These are phyloP conservation scores for Pogonophryne albipinna DNA, from an alignment of 2,797 vertebrate species.

Conservation along the genomic window DNA sequence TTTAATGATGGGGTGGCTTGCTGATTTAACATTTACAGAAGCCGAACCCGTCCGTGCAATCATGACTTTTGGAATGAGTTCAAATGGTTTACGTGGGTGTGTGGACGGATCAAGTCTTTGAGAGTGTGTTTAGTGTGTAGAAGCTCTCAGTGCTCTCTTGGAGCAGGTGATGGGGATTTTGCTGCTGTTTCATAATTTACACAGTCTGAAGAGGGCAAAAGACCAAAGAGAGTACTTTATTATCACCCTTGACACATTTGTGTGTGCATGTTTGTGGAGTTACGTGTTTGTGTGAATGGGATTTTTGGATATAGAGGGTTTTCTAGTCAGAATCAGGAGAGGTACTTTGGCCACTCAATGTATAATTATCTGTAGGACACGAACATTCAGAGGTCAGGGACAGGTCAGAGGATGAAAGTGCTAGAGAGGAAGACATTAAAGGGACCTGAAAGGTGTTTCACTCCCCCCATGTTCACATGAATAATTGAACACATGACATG, in stretches of 20 bases:
- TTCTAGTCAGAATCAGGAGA: conserved; percentile 13
- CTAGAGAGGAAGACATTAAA: neutral
- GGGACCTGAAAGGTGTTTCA: conserved; percentile 1
- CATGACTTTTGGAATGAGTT: conserved; percentile 51
- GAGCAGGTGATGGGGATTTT: conserved; percentile 37
- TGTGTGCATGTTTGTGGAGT: neutral
- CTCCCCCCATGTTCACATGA: conserved; percentile 13
- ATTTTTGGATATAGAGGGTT: conserved; percentile 8
- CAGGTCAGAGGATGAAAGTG: conserved; percentile 21
- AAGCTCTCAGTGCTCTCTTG: conserved; percentile 25
- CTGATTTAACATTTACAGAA: conserved; percentile 54
- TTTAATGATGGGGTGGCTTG: conserved; percentile 25
- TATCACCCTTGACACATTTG: conserved; percentile 3
- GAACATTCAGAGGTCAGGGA: neutral
- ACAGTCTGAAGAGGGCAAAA: conserved; percentile 26
- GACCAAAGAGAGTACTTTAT: conserved; percentile 12
- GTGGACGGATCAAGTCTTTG: conserved; percentile 12
- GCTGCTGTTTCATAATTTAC: conserved; percentile 45
- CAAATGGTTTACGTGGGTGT: conserved; percentile 41
- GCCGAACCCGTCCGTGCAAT: conserved; percentile 31
- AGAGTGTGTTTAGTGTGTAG: neutral
- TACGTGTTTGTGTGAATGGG: neutral
- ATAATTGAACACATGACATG: conserved; percentile 27
- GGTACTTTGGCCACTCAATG: neutral
- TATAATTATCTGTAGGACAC: neutral